A percentile compares a stretch with the other conserved stretches of the same genome.
Conservation (phyloP, 2,797 vertebrate species). For the Sarcophilus harrisii region DNA sequence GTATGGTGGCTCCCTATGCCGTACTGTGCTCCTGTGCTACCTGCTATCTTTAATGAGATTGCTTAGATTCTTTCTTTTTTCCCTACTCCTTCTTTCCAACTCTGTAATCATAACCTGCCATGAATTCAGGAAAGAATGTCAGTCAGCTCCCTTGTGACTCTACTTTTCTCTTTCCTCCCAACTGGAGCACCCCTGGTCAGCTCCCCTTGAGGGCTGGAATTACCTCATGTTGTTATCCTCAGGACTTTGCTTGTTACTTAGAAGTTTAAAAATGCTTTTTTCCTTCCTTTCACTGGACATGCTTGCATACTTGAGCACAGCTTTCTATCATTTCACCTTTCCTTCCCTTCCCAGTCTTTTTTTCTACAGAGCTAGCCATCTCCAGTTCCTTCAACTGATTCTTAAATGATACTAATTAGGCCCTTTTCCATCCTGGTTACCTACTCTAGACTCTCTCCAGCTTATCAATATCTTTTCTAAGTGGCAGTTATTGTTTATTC, state of each 20-base stretch:
- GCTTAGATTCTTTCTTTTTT: neutral
- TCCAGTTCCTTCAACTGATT: neutral
- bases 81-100: neutral
- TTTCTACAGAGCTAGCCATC: neutral
- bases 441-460: neutral
- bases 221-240: neutral
- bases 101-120: neutral
- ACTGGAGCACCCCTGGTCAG: neutral
- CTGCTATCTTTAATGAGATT: neutral
- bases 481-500: neutral
- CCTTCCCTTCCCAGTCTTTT: neutral
- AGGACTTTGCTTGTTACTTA: neutral
- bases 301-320: neutral
- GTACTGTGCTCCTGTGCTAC: too few species aligned
- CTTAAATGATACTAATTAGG: neutral
- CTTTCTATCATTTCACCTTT: neutral
- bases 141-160: neutral
- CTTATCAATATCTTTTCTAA: neutral
- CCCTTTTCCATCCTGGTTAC: neutral
- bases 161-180: neutral
- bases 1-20: too few species aligned
- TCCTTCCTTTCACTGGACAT: neutral
- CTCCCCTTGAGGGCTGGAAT: neutral
- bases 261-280: neutral
- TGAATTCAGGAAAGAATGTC: neutral